phyloP scores from a whole-genome alignment of 1,140 invertebrate genomes.

The Microplitis mediator region DNA sequence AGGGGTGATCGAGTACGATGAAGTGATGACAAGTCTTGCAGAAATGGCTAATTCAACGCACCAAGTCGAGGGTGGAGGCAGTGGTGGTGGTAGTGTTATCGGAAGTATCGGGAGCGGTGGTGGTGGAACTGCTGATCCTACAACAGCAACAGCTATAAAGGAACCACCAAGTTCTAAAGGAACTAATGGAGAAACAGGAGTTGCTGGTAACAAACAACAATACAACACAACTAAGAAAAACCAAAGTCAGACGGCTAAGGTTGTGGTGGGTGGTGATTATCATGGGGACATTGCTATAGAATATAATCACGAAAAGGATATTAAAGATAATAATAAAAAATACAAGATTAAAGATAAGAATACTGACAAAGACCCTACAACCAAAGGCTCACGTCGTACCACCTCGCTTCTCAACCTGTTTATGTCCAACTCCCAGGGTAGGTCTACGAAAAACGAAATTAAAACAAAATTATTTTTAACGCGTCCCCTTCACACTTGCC shows the following conservation, averaged over 20 bases:
- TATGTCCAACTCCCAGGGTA: constrained; percentile 92
- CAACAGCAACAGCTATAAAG: constrained; percentile 41
- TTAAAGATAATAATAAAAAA: constrained; percentile 18
- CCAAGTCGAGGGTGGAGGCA: constrained; percentile 42
- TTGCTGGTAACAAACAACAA: constrained; percentile 59
- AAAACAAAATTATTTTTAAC: constrained; percentile 3
- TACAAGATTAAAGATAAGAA: constrained; percentile 54
- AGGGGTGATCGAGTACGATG: constrained; percentile 62
- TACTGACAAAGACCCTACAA: constrained; percentile 41
- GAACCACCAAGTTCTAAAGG: constrained; percentile 45
- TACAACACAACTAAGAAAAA: constrained; percentile 35
- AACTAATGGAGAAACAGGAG: constrained; percentile 59
- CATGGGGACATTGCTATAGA: constrained; percentile 57
- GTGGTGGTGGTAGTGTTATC: constrained; percentile 2
- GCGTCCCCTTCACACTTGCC: neutral
- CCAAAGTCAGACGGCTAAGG: constrained; percentile 52
- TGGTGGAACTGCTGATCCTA: neutral
- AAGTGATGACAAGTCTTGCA: constrained; percentile 63
- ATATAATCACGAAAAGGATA: constrained; percentile 45
- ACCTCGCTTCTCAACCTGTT: constrained; percentile 93
- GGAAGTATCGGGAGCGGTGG: neutral
- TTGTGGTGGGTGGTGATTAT: constrained; percentile 50
- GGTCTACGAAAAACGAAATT: constrained; percentile 39
- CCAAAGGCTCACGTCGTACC: constrained; percentile 87
- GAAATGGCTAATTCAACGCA: constrained; percentile 50